Evolutionary conservation across 2,113 vertebrate species (phyloP).

Genomic region (Mixornis gularis): DNA sequence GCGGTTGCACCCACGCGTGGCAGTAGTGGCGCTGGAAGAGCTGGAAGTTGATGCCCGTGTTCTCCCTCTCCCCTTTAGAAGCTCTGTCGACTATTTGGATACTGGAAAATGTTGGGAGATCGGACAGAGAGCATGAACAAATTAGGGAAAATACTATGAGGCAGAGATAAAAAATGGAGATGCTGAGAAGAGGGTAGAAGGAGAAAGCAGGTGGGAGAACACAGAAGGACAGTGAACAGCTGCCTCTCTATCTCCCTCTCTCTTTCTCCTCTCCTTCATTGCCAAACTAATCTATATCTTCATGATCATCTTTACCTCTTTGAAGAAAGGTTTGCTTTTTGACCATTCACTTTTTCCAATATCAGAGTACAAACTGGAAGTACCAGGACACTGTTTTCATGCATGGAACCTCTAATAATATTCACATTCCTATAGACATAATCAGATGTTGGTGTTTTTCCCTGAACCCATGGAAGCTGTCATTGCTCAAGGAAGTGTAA

Average conservation of each 20-base stretch:
- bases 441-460: not conserved
- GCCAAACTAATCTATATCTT: not conserved
- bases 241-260: not conserved
- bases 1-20: fast-evolving
- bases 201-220: not conserved
- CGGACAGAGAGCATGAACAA: not conserved
- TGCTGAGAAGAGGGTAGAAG: not conserved
- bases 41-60: not conserved
- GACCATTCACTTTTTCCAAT: not conserved
- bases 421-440: not conserved
- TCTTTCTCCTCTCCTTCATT: not conserved
- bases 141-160: not conserved
- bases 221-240: not conserved
- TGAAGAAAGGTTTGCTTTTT: not conserved
- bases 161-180: not conserved
- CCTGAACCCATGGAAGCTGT: not conserved
- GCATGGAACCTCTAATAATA: not conserved
- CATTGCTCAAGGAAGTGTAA: not conserved
- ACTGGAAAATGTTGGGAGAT: not conserved
- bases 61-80: not conserved
- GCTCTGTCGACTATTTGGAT: not conserved
- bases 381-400: not conserved
- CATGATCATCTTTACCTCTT: not conserved
- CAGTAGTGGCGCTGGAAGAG: not conserved
- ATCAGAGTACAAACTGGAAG: not conserved